Conservation (phyloP, 2,797 vertebrate species). For the Tauraco hartlaubi region DNA sequence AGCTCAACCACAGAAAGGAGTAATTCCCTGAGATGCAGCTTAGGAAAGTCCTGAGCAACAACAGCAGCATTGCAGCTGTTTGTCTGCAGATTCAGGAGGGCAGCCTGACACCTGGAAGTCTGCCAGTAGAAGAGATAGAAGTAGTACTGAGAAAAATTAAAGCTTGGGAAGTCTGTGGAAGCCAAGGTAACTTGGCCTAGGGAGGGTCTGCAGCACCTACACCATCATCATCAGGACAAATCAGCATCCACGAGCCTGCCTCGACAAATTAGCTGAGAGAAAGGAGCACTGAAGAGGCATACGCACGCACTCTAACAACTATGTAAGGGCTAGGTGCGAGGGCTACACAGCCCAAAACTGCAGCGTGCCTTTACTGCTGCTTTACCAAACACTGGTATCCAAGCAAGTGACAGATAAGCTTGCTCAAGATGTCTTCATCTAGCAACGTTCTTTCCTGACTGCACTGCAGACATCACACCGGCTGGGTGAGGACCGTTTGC, state of each 20-base stretch:
- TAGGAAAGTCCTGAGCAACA: background rate
- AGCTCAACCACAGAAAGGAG: background rate
- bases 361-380: background rate
- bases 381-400: background rate
- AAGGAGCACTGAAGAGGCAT: background rate
- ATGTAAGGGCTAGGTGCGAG: background rate
- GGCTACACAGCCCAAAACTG: background rate
- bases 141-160: background rate
- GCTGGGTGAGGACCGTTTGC: accelerated
- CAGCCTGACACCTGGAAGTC: background rate
- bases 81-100: background rate
- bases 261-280: background rate
- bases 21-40: background rate
- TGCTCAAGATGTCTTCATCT: background rate
- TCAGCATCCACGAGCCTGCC: background rate
- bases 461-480: accelerated
- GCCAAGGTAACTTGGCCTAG: background rate
- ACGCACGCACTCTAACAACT: background rate
- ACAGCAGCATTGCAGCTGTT: background rate
- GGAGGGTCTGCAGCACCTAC: background rate
- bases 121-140: background rate
- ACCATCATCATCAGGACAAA: background rate
- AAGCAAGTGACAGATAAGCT: background rate
- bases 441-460: background rate
- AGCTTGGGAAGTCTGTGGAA: background rate